Conservation (phyloP, 2,113 vertebrate genomes). For the Eleginops maclovinus region DNA sequence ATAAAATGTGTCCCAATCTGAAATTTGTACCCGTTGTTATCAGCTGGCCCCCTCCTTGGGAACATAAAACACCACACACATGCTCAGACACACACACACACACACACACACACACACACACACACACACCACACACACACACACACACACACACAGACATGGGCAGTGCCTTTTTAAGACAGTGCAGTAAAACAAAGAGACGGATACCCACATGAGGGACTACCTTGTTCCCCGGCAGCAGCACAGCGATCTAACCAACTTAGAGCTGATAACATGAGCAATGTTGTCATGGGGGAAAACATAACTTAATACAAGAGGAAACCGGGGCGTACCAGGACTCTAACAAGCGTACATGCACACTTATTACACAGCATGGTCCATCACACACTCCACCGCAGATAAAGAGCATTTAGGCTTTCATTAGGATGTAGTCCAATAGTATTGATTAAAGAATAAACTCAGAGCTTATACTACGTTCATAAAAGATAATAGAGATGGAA, state of each 20-base stretch:
- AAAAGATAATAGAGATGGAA: neutral
- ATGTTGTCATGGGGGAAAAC: neutral
- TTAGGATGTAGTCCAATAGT: neutral
- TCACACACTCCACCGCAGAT: neutral
- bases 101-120: neutral
- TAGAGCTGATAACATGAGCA: constrained; percentile 12
- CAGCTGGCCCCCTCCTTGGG: constrained; percentile 14
- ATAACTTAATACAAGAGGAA: neutral
- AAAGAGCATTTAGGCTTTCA: neutral
- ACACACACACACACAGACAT: too few relatives aligned
- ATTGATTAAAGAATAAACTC: neutral
- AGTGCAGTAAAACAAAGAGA: constrained; percentile 16
- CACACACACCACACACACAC: neutral
- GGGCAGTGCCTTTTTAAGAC: neutral
- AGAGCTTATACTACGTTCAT: neutral
- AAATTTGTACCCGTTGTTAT: constrained; percentile 63
- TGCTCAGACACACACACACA: constrained; percentile 9
- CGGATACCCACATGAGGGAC: constrained; percentile 7
- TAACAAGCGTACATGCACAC: neutral
- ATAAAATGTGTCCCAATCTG: constrained; percentile 69
- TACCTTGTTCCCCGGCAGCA: neutral
- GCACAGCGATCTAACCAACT: neutral
- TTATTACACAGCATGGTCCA: neutral
- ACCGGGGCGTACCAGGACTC: neutral
- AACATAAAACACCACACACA: constrained; percentile 27